Base-by-base conservation (phyloP, 92 coral and sea anemone genomes). In the Porites cylindrica region DNA sequence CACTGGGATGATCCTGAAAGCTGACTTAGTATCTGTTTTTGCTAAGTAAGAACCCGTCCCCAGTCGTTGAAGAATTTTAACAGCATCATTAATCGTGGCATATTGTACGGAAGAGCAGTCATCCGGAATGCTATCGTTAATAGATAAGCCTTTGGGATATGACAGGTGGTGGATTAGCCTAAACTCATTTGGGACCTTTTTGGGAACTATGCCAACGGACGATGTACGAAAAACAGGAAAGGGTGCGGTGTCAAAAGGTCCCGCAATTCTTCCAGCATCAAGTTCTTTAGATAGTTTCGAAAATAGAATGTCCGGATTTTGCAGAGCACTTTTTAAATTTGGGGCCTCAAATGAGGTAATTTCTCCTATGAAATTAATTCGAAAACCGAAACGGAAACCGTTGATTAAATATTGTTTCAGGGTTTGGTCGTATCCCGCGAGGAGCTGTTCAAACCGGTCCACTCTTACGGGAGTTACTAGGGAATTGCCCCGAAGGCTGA, bases 131-230 rank as follows among this genome's bases (percentile, higher is more conserved):
- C 6, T 72, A 29, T 53, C 61, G 69, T 86, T 86, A 26, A 86
- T 74, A 19, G 90, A 86, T 1, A 29, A 59, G 2, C 73, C 85
- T 24, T 1, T 43, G 51, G 85, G 90, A 56, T 86, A 79, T 10
- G 90, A 86, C 17, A 88, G 66, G 20, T 88, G 87, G 65, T 88
- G 91, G 53, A 81, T 66, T 66, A 65, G 16, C 18, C 84, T 10
- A 43, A 79, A 63, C 20, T 79, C 32, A 12, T 47, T 47, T 0
- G 91, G 90, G 23, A n/a, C 14, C 20, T 79, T 86, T 18, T 86
- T 86, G 79, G 90, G 79, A 86, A 79, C 80, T 70, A 86, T 59
- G 85, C 90, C 90, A 11, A 79, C 14, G 85, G 7, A 20, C 74
- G 69, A 38, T 60, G 85, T 7, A 2, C 81, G 60, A 43, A 78